These are phyloP conservation scores for Calameuta pallipes DNA, from an alignment of 2,888 invertebrate genomes.

Conservation along the genomic window DNA sequence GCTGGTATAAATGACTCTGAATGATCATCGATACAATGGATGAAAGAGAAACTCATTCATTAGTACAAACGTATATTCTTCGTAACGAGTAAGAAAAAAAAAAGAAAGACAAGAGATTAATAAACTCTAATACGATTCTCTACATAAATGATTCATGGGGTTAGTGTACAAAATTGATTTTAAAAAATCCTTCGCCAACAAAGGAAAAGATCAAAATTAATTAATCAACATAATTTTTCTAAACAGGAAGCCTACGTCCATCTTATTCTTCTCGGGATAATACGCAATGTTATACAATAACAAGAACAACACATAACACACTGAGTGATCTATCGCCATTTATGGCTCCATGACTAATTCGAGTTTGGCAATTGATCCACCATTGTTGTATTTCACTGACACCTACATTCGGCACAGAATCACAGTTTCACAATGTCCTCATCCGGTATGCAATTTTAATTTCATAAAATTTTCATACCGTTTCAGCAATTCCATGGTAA, in stretches of 20 bases:
- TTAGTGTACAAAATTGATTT: not conserved
- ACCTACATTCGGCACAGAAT: conserved; percentile 16
- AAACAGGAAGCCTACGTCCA: not conserved
- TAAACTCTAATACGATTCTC: not conserved
- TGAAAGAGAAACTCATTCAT: not conserved
- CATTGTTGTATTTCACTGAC: conserved; percentile 15
- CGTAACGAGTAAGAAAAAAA: not conserved
- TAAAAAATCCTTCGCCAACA: not conserved
- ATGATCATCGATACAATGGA: not conserved
- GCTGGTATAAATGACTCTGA: not conserved
- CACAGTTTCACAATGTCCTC: not conserved
- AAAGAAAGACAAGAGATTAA: not conserved
- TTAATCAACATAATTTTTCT: not conserved
- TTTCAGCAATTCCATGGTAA: not conserved
- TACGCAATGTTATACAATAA: not conserved
- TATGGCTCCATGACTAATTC: conserved; percentile 16
- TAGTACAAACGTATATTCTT: not conserved
- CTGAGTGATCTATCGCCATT: conserved; percentile 7
- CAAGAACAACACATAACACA: not conserved
- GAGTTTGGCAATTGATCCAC: conserved; percentile 16
- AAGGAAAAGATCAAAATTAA: not conserved
- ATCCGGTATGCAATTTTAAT: not conserved
- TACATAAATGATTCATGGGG: not conserved
- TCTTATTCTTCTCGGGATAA: not conserved
- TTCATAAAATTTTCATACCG: not conserved